These are phyloP conservation scores for Puntigrus tetrazona DNA, from an alignment of 2,113 vertebrate genomes.

Conservation along the genomic window DNA sequence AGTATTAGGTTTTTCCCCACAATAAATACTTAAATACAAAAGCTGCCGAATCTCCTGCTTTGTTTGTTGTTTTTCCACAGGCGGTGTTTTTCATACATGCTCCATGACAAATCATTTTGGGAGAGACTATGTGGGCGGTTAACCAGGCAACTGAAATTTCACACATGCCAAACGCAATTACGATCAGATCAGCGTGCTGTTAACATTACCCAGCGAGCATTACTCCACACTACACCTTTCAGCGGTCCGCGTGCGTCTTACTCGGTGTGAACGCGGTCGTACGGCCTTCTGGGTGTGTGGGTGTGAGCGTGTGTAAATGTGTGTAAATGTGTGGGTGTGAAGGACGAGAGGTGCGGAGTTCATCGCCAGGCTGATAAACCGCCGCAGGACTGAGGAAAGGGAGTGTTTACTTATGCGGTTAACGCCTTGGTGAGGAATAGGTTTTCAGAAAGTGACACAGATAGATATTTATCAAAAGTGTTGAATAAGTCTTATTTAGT, in stretches of 20 bases:
- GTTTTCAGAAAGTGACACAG: not conserved
- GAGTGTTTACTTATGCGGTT: not conserved
- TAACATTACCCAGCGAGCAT: conserved; percentile 6
- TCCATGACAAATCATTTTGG: conserved; percentile 35
- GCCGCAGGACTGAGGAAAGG: not conserved
- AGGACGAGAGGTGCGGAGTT: not conserved
- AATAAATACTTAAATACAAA: not conserved
- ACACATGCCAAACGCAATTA: conserved; percentile 46
- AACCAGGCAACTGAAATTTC: conserved; percentile 41
- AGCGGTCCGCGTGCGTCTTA: not conserved
- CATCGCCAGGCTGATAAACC: not conserved
- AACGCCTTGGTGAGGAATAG: not conserved
- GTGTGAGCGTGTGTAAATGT: not conserved
- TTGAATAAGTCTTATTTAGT: not conserved
- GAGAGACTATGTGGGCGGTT: conserved; percentile 23
- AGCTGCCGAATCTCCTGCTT: not conserved
- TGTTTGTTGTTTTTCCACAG: conserved; percentile 3
- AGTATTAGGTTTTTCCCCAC: not conserved
- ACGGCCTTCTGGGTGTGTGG: not conserved
- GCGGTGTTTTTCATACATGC: conserved; percentile 18
- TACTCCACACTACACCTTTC: not conserved
- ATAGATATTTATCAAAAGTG: not conserved
- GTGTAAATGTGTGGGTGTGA: conserved; percentile 9
- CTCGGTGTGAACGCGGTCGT: not conserved
- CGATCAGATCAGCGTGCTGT: conserved; percentile 15